Base-by-base conservation (phyloP, 1,140 invertebrate species). In the Musca vetustissima region DNA sequence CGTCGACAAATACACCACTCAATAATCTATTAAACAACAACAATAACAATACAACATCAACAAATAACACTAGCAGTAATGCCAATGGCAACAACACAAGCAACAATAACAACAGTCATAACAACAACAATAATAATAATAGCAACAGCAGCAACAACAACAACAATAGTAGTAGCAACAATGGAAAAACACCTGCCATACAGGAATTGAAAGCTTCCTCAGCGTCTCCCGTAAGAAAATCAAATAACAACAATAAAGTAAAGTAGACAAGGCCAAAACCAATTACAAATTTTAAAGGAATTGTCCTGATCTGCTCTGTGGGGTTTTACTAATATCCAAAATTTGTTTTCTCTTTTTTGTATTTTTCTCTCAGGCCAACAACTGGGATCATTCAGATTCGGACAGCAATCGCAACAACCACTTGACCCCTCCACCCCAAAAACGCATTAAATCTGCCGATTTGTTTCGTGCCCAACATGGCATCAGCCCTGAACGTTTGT, bases 391-490 rank as follows among this genome's bases (percentile, higher is more conserved):
- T 21, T 69, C 28, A 14, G 66, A 70, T 57, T n/a, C 43, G 22
- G 25, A 64, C 36, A 65, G 57, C 7, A 68, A 66, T 61, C 67
- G 64, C 13, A 71, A 69, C 43, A 64, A 22, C 17, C 76, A 81
- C 22, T 67, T 81, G 53, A 81, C 80, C 19, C 88, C 85, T 67
- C 88, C 87, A 65, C 89, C 86, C 68, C 87, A 85, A 69, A 90
- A 88, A 83, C 81, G 87, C 59, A 88, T 87, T 64, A 84, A 88
- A 69, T 87, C 86, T 64, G 87, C 86, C 2, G 88, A 89, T 72
- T 77, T 88, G 50, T 87, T 86, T 73, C 85, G 87, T 43, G 86
- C 86, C 59, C 87, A 88, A 72, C 81, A 83, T 24, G 81, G 81
- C 66, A 82, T 82, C 28, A 82, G 77, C 72, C 79, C 81, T 7